Evolutionary conservation across 2,888 invertebrate species (phyloP), one percentile per base, ranked within the genome.

Genomic region (Megastigmus dorsalis): DNA sequence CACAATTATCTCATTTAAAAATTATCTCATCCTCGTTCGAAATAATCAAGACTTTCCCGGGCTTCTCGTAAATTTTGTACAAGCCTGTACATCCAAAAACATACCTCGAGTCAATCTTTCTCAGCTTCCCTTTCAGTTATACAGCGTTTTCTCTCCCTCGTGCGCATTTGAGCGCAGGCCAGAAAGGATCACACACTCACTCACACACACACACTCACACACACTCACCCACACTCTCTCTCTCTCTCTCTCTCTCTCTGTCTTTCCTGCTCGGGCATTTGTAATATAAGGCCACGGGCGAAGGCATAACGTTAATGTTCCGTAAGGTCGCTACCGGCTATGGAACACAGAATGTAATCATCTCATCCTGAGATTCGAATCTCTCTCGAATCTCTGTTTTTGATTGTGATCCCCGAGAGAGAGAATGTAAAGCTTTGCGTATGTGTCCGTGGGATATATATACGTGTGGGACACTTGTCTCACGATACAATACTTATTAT

Each of bases 241-340:
- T 15, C 2, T 2, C 43, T 43, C 18, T 43, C 5, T 13, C 26
- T 18, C 33, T 15, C 54, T 6, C 26, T 10, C 52, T 15, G 5
- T n/a, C 52, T 28, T 48, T 3, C 6, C 23, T 33, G 36, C 50
- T 28, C 18, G 23, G 59, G 23, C 66, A 30, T 66, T 59, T 43
- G 45, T 67, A 43, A 55, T 70, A 45, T 33, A 30, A n/a, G n/a
- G 36, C 15, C 18, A 6, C 45, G 13, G 4, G 10, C 45, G 23
- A n/a, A n/a, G 3, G 69, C 36, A n/a, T n/a, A n/a, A n/a, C 50
- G 60, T 69, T 60, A 72, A 72, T 59, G 43, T 50, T 10, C 59
- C 41, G 41, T 28, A 3, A 41, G 18, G n/a, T n/a, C 23, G 9
- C n/a, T 13, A 5, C 38, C 13, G 3, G 1, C 10, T 7, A 15